These are phyloP conservation scores for Cryptocheilus praepositus DNA, from an alignment of 2,888 invertebrate genomes.

Conservation along the genomic window DNA sequence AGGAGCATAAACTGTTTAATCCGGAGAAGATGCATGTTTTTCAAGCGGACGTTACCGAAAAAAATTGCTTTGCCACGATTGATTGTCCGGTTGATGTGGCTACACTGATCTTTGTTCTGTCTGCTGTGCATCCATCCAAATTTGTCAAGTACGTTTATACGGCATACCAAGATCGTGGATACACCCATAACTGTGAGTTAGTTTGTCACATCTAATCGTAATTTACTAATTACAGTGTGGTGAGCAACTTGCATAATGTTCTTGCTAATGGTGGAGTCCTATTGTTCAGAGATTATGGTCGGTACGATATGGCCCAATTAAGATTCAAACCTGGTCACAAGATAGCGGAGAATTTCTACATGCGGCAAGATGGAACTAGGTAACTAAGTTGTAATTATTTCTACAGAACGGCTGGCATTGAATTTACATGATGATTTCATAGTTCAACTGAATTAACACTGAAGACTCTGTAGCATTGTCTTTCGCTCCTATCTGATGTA, in stretches of 20 bases:
- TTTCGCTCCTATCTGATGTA: conserved; percentile 56
- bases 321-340: conserved; percentile 95
- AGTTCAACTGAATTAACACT: conserved; percentile 53
- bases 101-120: conserved; percentile 95
- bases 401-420: conserved; percentile 38
- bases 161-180: background rate
- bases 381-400: conserved; percentile 61
- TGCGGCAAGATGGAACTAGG: conserved; percentile 97
- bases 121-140: conserved; percentile 93
- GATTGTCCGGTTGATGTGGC: conserved; percentile 84
- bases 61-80: conserved; percentile 77
- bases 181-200: background rate
- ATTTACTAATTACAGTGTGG: conserved; percentile 52
- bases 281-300: conserved; percentile 94
- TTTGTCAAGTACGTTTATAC: conserved; percentile 78
- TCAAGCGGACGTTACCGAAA: conserved; percentile 88
- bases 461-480: conserved; percentile 35
- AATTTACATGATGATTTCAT: conserved; percentile 57
- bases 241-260: conserved; percentile 79
- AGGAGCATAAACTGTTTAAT: conserved; percentile 79
- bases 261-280: conserved; percentile 87
- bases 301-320: conserved; percentile 96
- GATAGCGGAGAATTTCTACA: conserved; percentile 93
- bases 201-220: conserved; percentile 1
- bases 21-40: conserved; percentile 84